Percentiles rank a stretch among this genome's conserved stretches.
Evolutionary conservation across 1,140 invertebrate species (phyloP).

Genomic region (Nasonia longicornis): DNA sequence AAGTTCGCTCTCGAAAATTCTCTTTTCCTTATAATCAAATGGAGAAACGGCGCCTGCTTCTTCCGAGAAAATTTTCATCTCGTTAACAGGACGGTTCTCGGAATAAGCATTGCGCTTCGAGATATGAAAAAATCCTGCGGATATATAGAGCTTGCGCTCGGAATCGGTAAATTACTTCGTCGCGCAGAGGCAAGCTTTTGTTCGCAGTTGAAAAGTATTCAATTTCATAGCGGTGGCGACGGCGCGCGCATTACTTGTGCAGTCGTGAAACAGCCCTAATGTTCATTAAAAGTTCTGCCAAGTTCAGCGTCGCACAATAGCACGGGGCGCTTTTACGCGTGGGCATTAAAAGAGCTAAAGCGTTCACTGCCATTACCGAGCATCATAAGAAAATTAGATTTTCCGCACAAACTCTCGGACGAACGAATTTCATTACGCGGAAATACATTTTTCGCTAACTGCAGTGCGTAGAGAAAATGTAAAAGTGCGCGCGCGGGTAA

Average conservation of each 20-base stretch:
- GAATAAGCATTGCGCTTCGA: not conserved
- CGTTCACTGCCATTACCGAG: not conserved
- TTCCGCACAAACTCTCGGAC: not conserved
- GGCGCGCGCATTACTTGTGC: not conserved
- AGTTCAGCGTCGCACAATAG: conserved; percentile 1
- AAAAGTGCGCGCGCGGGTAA: no score
- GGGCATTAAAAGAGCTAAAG: not conserved
- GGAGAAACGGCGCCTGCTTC: not conserved
- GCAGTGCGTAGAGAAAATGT: no score
- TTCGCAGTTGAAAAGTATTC: not conserved
- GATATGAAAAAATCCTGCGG: not conserved
- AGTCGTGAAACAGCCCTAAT: conserved; percentile 8
- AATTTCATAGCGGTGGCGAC: not conserved
- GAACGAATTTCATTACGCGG: not conserved
- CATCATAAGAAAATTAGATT: conserved; percentile 15
- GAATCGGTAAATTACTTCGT: not conserved
- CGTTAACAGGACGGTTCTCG: not conserved
- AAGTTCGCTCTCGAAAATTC: not conserved
- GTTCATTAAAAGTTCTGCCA: not conserved
- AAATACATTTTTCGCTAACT: not conserved
- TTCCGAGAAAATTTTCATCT: not conserved
- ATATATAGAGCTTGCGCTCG: not conserved
- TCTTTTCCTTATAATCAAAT: not conserved
- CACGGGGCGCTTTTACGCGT: not conserved
- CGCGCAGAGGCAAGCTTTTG: not conserved